Evolutionary conservation across 2,113 vertebrate genomes (phyloP).

Genomic region (Agelaius tricolor): DNA sequence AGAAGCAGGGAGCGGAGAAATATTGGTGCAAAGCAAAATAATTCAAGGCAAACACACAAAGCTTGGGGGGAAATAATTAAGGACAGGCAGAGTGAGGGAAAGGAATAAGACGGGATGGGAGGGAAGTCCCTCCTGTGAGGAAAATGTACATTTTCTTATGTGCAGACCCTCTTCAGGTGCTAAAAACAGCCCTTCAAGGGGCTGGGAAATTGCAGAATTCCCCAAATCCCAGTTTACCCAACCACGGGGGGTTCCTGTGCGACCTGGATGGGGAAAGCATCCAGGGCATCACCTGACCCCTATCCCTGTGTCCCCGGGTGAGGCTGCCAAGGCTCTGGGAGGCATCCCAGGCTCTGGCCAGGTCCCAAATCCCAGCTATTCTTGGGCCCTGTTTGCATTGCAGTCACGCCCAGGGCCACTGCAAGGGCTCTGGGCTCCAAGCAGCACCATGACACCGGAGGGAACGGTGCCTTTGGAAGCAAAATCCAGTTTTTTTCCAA

Average conservation of each 20-base stretch:
- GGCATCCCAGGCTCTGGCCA: not conserved
- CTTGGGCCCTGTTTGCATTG: not conserved
- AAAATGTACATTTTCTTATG: not conserved
- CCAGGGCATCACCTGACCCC: not conserved
- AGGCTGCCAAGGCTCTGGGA: not conserved
- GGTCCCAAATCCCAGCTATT: not conserved
- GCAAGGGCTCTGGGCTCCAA: not conserved
- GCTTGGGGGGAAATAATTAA: not conserved
- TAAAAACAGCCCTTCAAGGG: not conserved
- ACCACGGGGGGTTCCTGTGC: rapidly evolving
- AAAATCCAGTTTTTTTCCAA: not conserved
- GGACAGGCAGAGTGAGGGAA: not conserved
- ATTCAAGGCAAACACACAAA: constrained; percentile 2
- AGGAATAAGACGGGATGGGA: not conserved
- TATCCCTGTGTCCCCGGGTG: not conserved
- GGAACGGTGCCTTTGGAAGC: not conserved
- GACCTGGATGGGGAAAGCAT: not conserved
- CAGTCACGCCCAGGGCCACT: not conserved
- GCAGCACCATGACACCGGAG: rapidly evolving
- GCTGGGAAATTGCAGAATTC: not conserved
- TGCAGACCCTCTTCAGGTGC: not conserved
- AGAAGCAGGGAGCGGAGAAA: not conserved
- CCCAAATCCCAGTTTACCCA: not conserved
- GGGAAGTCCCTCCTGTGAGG: not conserved
- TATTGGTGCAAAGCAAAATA: not conserved